phyloP scores from a whole-genome alignment of 2,888 invertebrate genomes.

The Pammene aurita region DNA sequence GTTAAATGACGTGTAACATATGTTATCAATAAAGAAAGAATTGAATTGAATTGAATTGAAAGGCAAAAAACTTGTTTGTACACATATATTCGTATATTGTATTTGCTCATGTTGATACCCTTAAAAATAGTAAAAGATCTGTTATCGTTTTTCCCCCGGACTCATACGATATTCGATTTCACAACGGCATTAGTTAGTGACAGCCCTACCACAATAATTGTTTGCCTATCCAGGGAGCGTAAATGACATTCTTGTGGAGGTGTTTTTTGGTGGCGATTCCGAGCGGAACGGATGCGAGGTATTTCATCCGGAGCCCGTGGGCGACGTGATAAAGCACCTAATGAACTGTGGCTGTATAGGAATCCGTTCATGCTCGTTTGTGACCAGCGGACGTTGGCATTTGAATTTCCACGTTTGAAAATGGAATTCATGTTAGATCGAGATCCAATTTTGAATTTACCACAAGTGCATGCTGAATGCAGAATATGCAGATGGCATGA shows the following conservation, averaged over 20 bases:
- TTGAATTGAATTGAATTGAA: too few species aligned
- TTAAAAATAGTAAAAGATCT: too few species aligned
- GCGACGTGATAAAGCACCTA: constrained; percentile 57
- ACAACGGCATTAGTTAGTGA: background rate
- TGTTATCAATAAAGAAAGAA: too few species aligned
- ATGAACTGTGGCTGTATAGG: constrained; percentile 55
- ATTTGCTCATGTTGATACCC: too few species aligned
- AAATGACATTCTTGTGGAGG: constrained; percentile 71
- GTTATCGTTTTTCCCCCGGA: too few species aligned
- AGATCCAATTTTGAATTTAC: background rate
- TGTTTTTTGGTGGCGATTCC: constrained; percentile 68
- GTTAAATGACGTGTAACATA: too few species aligned
- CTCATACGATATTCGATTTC: too few species aligned
- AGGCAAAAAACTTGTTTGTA: too few species aligned
- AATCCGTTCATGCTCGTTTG: constrained; percentile 50
- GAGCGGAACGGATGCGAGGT: constrained; percentile 70
- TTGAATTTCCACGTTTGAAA: constrained; percentile 33
- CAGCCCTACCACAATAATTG: constrained; percentile 51
- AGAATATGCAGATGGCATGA: background rate
- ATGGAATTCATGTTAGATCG: constrained; percentile 14
- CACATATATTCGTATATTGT: too few species aligned
- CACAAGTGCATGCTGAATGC: background rate
- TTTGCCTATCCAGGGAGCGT: constrained; percentile 53
- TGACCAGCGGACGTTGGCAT: constrained; percentile 46
- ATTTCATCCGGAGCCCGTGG: constrained; percentile 57